Conservation (phyloP, 1,140 invertebrate species). For the Drosophila lacertosa region DNA sequence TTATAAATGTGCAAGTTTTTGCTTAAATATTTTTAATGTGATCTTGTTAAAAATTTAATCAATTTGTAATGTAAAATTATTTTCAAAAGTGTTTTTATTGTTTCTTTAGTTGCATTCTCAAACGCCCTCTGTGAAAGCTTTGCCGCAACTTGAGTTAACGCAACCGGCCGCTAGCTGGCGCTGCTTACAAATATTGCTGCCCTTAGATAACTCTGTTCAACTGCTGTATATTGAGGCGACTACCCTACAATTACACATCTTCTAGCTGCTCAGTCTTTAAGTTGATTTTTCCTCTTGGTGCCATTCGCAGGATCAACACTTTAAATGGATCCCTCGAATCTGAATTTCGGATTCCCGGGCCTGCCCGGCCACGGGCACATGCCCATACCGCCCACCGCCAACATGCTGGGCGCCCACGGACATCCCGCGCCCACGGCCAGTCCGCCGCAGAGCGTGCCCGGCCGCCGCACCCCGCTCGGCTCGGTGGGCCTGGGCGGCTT, state of each 20-base stretch:
- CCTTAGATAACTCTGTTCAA: conserved; percentile 17
- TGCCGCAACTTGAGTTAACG: not conserved
- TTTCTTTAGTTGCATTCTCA: too few species aligned
- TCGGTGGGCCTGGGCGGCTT: conserved; percentile 92
- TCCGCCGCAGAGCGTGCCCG: conserved; percentile 83
- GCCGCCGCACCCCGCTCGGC: conserved; percentile 89
- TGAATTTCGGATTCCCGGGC: conserved; percentile 76
- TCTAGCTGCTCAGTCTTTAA: not conserved
- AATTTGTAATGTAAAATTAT: too few species aligned
- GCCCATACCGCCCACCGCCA: conserved; percentile 80
- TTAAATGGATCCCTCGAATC: conserved; percentile 78
- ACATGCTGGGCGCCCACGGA: conserved; percentile 64
- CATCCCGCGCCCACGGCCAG: conserved; percentile 80
- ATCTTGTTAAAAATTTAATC: too few species aligned
- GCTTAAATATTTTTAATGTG: too few species aligned
- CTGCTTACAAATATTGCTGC: not conserved
- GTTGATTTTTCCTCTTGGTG: conserved; percentile 9
- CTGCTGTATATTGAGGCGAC: conserved; percentile 1
- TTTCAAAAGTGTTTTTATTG: too few species aligned
- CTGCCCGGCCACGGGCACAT: conserved; percentile 76
- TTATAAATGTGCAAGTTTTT: too few species aligned
- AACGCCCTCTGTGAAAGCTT: not conserved
- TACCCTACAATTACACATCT: conserved; percentile 25
- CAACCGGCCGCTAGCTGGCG: conserved; percentile 20
- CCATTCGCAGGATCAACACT: conserved; percentile 15